Conservation (phyloP, 2,888 invertebrate species). For the Agrochola circellaris region DNA sequence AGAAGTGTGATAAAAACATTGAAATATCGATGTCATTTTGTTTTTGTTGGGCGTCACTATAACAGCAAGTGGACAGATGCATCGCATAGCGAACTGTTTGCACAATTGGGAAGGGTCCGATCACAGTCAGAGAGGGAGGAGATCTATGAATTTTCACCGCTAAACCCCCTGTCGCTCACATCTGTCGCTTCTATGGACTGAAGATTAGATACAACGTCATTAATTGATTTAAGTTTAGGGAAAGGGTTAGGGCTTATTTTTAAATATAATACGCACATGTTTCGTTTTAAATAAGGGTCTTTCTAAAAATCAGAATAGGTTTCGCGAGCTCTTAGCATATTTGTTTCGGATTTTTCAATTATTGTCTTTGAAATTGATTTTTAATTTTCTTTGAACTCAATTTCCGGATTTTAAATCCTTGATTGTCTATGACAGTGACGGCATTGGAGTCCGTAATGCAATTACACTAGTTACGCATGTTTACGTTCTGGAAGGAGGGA, state of each 20-base stretch:
- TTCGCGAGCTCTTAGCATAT: conserved; percentile 1
- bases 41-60: conserved; percentile 58
- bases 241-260: conserved; percentile 83
- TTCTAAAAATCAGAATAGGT: not conserved
- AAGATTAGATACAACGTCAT: conserved; percentile 88
- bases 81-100: conserved; percentile 84
- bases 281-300: conserved; percentile 33
- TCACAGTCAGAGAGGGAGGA: conserved; percentile 83
- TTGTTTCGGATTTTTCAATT: conserved; percentile 18
- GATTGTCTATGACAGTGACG: conserved; percentile 68
- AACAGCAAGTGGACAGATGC: conserved; percentile 88
- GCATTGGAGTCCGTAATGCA: conserved; percentile 79
- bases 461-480: conserved; percentile 80
- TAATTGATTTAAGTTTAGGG: conserved; percentile 85
- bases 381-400: conserved; percentile 38
- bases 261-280: conserved; percentile 77
- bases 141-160: conserved; percentile 83
- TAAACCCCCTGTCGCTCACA: conserved; percentile 87
- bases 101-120: conserved; percentile 86
- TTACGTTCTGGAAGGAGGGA: conserved; percentile 75
- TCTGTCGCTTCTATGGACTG: conserved; percentile 85
- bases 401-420: conserved; percentile 63
- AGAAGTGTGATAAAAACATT: conserved; percentile 21
- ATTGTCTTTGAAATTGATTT: conserved; percentile 35
- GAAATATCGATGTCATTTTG: conserved; percentile 65